Percentiles rank a stretch among this genome's conserved stretches.
Conservation (phyloP, 2,888 invertebrate species). For the Meloe dianella region DNA sequence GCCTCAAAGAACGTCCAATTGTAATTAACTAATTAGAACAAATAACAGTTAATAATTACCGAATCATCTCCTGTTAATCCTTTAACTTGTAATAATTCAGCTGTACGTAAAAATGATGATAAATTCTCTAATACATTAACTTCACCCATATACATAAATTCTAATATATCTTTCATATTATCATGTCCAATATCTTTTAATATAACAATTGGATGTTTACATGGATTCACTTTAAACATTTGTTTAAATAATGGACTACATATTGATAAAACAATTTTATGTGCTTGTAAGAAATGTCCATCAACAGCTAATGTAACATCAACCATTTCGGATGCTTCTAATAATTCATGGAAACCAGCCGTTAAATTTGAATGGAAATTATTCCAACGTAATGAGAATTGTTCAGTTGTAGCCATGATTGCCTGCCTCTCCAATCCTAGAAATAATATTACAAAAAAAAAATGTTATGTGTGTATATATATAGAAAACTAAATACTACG, state of each 20-base stretch:
- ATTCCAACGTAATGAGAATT: constrained; percentile 79
- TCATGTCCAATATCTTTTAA: constrained; percentile 73
- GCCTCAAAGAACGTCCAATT: background rate
- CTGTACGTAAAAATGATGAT: constrained; percentile 72
- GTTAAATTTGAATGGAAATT: constrained; percentile 79
- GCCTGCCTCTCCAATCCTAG: constrained; percentile 21
- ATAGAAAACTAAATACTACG: background rate
- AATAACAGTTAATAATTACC: constrained; percentile 46
- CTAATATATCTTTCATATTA: constrained; percentile 72
- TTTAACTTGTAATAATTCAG: constrained; percentile 73
- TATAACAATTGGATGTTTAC: constrained; percentile 76
- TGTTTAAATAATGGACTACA: constrained; percentile 82
- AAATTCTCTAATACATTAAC: constrained; percentile 75
- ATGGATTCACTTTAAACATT: constrained; percentile 74
- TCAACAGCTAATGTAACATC: constrained; percentile 80
- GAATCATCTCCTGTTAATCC: constrained; percentile 66
- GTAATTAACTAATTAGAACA: background rate
- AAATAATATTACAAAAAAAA: background rate
- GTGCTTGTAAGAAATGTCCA: constrained; percentile 78
- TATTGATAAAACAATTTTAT: constrained; percentile 78
- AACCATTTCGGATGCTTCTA: constrained; percentile 75
- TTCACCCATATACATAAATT: constrained; percentile 78
- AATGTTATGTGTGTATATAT: too few species aligned
- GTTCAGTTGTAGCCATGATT: constrained; percentile 65
- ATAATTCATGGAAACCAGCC: constrained; percentile 72